Evolutionary conservation across 2,113 vertebrate genomes (phyloP).

Genomic region (Melospiza melodia): DNA sequence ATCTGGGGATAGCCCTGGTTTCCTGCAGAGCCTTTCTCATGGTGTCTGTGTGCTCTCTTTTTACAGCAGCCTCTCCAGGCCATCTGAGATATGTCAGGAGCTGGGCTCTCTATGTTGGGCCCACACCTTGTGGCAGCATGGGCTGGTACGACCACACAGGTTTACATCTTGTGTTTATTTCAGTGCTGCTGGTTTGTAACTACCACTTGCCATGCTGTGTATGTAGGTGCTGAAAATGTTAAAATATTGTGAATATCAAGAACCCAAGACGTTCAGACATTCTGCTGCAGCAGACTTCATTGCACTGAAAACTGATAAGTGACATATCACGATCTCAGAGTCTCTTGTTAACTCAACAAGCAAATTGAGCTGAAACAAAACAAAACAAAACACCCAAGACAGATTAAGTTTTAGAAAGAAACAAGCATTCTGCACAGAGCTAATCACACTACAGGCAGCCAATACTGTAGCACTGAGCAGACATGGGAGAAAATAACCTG

Average conservation of each 20-base stretch:
- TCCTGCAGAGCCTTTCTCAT: accelerated
- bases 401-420: background rate
- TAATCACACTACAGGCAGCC: background rate
- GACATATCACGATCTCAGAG: constrained; percentile 18
- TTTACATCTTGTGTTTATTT: background rate
- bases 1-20: background rate
- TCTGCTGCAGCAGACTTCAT: constrained; percentile 27
- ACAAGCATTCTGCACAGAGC: background rate
- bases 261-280: background rate
- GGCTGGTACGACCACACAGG: background rate
- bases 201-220: background rate
- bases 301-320: background rate
- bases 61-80: background rate
- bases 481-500: background rate
- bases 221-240: constrained; percentile 11
- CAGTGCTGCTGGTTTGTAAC: background rate
- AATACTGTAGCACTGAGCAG: background rate
- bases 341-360: constrained; percentile 18
- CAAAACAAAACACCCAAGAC: constrained; percentile 1
- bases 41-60: background rate
- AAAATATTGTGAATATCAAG: constrained; percentile 19
- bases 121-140: background rate
- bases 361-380: constrained; percentile 28
- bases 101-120: accelerated
- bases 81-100: accelerated